Evolutionary conservation across 2,888 invertebrate genomes (phyloP).

Genomic region (Lordiphosa fenestrarum): DNA sequence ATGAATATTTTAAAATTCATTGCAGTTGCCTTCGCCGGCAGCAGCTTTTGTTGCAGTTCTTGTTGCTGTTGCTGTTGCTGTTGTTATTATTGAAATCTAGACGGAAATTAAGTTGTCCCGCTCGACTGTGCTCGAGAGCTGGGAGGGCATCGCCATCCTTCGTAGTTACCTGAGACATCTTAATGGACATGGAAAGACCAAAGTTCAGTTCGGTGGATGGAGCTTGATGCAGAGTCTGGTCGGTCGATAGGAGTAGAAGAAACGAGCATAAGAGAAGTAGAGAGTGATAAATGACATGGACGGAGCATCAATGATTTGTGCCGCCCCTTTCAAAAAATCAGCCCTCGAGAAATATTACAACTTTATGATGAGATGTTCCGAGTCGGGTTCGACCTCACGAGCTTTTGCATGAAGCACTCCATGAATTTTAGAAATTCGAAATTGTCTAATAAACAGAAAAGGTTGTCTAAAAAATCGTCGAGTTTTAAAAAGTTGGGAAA

Average conservation of each 20-base stretch:
- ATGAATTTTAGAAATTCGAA: no score
- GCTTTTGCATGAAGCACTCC: no score
- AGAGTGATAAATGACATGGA: neutral
- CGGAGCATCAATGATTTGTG: neutral
- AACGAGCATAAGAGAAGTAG: neutral
- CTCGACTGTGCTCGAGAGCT: slow-evolving; percentile 27
- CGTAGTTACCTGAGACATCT: slow-evolving; percentile 55
- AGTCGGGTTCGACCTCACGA: no score
- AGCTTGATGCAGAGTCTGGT: slow-evolving; percentile 23
- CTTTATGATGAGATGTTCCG: no score
- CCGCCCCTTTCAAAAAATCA: no score
- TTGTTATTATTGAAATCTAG: slow-evolving; percentile 64
- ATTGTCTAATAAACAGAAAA: no score
- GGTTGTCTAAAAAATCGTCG: no score
- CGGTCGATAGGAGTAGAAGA: no score
- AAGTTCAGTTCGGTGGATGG: slow-evolving; percentile 45
- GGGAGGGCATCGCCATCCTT: slow-evolving; percentile 1
- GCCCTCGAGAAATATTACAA: no score
- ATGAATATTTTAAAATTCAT: slow-evolving; percentile 73
- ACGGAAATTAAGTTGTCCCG: slow-evolving; percentile 73
- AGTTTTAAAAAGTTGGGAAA: no score
- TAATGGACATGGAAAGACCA: slow-evolving; percentile 62
- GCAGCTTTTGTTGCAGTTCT: slow-evolving; percentile 6
- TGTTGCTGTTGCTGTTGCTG: slow-evolving; percentile 16
- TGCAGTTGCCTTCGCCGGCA: slow-evolving; percentile 36